phyloP scores from a whole-genome alignment of 2,797 vertebrate genomes.

The Poeciliopsis paucimaculata region DNA sequence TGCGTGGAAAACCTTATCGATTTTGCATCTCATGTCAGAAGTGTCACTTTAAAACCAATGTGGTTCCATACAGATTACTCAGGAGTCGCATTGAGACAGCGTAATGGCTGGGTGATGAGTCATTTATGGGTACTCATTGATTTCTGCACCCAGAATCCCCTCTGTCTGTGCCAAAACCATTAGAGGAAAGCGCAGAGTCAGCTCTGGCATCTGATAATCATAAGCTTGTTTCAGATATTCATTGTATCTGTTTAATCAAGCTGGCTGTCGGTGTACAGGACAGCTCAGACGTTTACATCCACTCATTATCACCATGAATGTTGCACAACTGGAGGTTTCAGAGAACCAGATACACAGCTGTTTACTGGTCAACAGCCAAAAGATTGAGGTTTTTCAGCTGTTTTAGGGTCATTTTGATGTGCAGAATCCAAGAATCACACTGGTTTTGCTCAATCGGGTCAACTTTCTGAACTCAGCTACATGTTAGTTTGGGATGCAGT shows the following conservation, averaged over 20 bases:
- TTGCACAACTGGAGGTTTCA: not conserved
- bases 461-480: too few species aligned
- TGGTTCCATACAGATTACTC: constrained; percentile 4
- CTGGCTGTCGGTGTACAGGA: not conserved
- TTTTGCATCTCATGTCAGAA: constrained; percentile 22
- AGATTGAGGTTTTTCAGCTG: too few species aligned
- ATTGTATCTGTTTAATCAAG: constrained; percentile 4
- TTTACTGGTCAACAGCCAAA: not conserved
- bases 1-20: constrained; percentile 24
- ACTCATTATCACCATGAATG: not conserved
- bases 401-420: too few species aligned
- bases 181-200: not conserved
- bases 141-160: not conserved
- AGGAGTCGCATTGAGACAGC: constrained; percentile 1
- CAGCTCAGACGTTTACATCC: not conserved
- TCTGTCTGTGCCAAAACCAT: not conserved
- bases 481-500: too few species aligned
- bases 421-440: too few species aligned
- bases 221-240: not conserved
- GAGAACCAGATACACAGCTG: not conserved
- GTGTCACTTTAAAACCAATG: constrained; percentile 17
- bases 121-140: not conserved
- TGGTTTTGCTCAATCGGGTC: too few species aligned
- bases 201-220: not conserved
- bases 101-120: not conserved